phyloP scores from a whole-genome alignment of 2,797 vertebrate species.

The Tragelaphus eurycerus region DNA sequence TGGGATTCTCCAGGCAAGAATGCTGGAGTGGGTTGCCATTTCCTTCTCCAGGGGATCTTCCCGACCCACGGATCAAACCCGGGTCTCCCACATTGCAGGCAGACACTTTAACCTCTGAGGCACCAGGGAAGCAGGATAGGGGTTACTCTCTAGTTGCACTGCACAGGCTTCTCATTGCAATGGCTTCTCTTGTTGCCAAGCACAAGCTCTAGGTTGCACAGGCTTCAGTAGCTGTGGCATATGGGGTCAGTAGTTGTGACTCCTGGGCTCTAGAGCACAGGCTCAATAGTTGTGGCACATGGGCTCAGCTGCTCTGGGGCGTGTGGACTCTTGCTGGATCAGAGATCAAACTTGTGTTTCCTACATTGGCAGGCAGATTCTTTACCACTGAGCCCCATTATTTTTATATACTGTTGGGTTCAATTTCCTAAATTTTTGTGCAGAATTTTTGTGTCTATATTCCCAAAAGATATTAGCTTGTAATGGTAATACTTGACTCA shows the following conservation, averaged over 20 bases:
- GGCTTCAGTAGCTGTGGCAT: not conserved
- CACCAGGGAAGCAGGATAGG: not conserved
- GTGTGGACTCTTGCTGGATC: not conserved
- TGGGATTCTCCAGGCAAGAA: too few species aligned
- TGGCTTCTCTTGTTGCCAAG: not conserved
- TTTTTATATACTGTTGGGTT: slow-evolving; percentile 20
- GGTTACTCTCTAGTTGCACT: not conserved
- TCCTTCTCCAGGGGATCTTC: too few species aligned
- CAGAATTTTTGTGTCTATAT: not conserved
- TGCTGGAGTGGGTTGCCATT: too few species aligned
- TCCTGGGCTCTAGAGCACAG: not conserved
- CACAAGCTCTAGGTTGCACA: not conserved
- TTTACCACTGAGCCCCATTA: not conserved
- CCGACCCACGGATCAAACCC: too few species aligned
- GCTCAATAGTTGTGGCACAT: not conserved
- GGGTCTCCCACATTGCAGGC: too few species aligned
- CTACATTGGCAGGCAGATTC: not conserved
- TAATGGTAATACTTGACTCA: not conserved
- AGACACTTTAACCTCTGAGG: too few species aligned
- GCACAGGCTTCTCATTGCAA: not conserved
- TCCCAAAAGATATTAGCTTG: not conserved
- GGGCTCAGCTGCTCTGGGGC: not conserved
- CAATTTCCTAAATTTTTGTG: not conserved
- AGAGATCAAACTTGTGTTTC: not conserved
- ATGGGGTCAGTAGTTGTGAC: not conserved